Evolutionary conservation across 2,797 vertebrate species (phyloP).

Genomic region (Channa striata): DNA sequence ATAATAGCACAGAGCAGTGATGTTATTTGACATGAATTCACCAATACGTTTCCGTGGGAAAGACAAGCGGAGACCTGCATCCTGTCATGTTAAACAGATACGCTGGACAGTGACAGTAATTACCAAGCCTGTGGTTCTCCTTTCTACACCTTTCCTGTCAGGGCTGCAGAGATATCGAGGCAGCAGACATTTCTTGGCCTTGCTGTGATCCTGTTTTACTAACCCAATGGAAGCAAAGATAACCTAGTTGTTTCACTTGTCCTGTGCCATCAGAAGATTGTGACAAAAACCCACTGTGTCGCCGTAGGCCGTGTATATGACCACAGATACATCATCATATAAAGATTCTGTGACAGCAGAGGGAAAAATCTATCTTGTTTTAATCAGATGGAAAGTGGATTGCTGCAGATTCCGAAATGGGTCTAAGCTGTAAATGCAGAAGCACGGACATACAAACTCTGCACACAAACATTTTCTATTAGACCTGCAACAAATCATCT

Average conservation of each 20-base stretch:
- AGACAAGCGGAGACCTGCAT: slow-evolving; percentile 10
- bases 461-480: slow-evolving; percentile 16
- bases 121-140: slow-evolving; percentile 34
- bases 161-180: slow-evolving; percentile 57
- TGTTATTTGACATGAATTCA: slow-evolving; percentile 15
- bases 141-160: slow-evolving; percentile 53
- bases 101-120: slow-evolving; percentile 62
- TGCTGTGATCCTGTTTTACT: slow-evolving; percentile 53
- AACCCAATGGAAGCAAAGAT: slow-evolving; percentile 44
- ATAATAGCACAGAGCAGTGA: slow-evolving; percentile 1
- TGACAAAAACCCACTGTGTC: slow-evolving; percentile 36
- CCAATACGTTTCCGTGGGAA: slow-evolving; percentile 17
- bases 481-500: slow-evolving; percentile 12
- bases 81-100: slow-evolving; percentile 44
- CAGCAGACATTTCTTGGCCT: slow-evolving; percentile 34
- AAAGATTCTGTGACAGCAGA: slow-evolving; percentile 31
- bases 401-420: slow-evolving; percentile 41
- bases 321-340: slow-evolving; percentile 41
- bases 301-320: slow-evolving; percentile 13
- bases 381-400: slow-evolving; percentile 51
- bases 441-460: slow-evolving; percentile 1
- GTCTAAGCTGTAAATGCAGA: slow-evolving; percentile 32
- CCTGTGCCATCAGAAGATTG: slow-evolving; percentile 3
- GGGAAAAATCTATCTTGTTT: slow-evolving; percentile 44
- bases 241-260: slow-evolving; percentile 35